These are phyloP conservation scores for Ataeniobius toweri DNA, from an alignment of 2,797 vertebrate genomes.

Conservation along the genomic window DNA sequence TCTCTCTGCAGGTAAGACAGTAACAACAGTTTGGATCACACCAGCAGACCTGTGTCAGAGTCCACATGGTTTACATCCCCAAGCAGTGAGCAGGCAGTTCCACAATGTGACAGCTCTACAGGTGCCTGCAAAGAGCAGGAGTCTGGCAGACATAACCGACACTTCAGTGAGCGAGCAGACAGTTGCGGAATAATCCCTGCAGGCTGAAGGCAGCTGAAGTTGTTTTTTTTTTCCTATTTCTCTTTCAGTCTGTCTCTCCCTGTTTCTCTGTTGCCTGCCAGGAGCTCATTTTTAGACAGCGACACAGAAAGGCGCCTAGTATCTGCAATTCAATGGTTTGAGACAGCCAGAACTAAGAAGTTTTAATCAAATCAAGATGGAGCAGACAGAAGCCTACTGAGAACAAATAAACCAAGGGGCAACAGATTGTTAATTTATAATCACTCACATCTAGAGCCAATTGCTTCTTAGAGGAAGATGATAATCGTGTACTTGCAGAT, in stretches of 20 bases:
- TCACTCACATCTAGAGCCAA: neutral
- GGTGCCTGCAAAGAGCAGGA: constrained; percentile 42
- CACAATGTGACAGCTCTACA: constrained; percentile 34
- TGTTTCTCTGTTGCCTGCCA: constrained; percentile 43
- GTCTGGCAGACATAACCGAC: constrained; percentile 44
- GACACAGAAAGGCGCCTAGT: neutral
- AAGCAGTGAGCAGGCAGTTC: constrained; percentile 17
- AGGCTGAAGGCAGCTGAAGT: constrained; percentile 45
- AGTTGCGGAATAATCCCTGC: constrained; percentile 22
- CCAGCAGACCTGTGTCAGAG: constrained; percentile 6
- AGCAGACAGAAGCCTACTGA: neutral
- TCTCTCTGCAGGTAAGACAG: neutral
- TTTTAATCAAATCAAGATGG: neutral
- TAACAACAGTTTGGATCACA: constrained; percentile 6
- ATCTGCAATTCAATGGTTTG: constrained; percentile 1
- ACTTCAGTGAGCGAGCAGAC: constrained; percentile 29
- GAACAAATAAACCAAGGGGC: neutral
- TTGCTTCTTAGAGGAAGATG: neutral
- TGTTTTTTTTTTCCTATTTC: constrained; percentile 50
- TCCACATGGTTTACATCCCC: constrained; percentile 15
- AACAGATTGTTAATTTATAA: neutral
- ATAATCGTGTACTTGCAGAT: neutral
- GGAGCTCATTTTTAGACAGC: constrained; percentile 32
- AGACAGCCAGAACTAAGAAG: neutral
- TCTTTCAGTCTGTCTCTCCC: constrained; percentile 35